Base-by-base conservation (phyloP, 2,888 invertebrate genomes). In the Hemaris fuciformis region DNA sequence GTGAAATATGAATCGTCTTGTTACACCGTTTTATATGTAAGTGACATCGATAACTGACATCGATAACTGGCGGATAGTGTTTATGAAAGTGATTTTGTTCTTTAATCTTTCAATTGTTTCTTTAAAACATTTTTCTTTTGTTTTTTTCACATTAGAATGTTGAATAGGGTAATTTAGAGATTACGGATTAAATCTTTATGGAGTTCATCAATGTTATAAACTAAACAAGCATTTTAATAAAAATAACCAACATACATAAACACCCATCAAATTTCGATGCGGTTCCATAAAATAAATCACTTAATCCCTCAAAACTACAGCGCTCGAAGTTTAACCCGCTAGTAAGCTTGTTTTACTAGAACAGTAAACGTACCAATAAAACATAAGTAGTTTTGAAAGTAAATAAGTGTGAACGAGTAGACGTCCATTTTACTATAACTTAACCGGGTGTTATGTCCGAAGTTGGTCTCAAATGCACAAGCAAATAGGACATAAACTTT, bases 401-500 rank as follows among this genome's bases (percentile, higher is more conserved):
- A 53, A 53, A 53, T 53, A 31, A 31, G 53, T 53, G 31, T 53
- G 53, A 31, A 31, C 31, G 10, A 18, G 15, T 27, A 25, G 53
- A 53, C 31, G 53, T 53, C 20, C 18, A 27, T 53, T 53, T 53
- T 31, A 53, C 53, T 53, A 31, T 53, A 7, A 31, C 31, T 53
- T 53, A 53, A 53, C 38, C 25, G 25, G 23, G 38, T 42, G 38
- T 60, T 41, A 41, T 60, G 38, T 60, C 13, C 25, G 23, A 60
- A 60, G 48, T 60, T 41, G 25, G 25, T 41, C 67, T 70, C 68
- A 72, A 73, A 70, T 68, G 70, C 69, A 66, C 60, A 69, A 71
- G 62, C 64, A 64, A 67, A 69, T 70, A 69, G 70, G 71, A 71
- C 71, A 70, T 79, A 78, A 83, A 83, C 72, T 81, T 76, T 76